Evolutionary conservation across 2,797 vertebrate species (phyloP).

Genomic region (Loris lydekkerianus): DNA sequence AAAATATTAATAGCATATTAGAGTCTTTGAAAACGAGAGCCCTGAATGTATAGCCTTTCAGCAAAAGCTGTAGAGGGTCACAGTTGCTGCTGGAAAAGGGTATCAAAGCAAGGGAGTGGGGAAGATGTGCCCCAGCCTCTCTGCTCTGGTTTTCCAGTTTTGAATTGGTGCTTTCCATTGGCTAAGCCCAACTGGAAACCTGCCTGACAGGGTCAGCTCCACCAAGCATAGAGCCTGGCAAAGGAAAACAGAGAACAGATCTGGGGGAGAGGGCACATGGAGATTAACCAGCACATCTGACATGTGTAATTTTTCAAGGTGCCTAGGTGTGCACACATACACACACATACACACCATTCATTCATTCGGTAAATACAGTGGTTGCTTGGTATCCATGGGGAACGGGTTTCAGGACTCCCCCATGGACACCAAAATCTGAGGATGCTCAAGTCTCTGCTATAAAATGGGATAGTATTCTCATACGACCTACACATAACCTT

Average conservation of each 20-base stretch:
- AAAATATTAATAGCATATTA: neutral
- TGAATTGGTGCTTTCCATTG: constrained; percentile 25
- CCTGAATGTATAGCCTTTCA: neutral
- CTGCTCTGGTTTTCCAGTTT: neutral
- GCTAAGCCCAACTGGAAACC: neutral
- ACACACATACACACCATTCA: neutral
- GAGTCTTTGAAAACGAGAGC: neutral
- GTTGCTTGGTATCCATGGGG: neutral
- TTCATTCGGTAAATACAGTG: constrained; percentile 39
- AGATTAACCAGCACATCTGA: neutral
- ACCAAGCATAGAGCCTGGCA: neutral
- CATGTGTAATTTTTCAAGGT: constrained; percentile 2
- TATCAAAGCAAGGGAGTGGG: neutral
- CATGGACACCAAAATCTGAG: neutral
- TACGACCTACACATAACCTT: neutral
- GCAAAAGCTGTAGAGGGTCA: neutral
- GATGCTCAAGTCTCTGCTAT: neutral
- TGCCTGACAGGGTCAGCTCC: neutral
- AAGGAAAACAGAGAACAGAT: neutral
- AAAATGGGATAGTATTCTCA: neutral
- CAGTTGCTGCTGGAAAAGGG: neutral
- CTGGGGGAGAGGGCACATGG: neutral
- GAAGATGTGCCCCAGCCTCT: neutral
- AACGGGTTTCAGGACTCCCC: neutral
- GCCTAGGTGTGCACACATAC: neutral